Evolutionary conservation across 2,888 invertebrate genomes (phyloP).

Genomic region (Serrognathus titanus): DNA sequence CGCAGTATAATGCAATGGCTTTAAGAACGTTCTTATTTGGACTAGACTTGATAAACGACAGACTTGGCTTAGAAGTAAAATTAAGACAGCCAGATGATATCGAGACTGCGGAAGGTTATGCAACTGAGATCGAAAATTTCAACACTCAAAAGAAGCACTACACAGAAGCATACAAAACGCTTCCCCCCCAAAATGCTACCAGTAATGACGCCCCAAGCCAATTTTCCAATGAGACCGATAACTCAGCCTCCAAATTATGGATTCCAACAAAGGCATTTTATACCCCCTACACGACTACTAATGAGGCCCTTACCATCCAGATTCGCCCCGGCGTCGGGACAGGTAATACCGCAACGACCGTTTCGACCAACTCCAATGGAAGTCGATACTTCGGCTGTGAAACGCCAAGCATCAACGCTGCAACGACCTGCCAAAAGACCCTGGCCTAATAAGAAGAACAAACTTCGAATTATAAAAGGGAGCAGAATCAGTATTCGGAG

Average conservation of each 20-base stretch:
- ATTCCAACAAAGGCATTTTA: background rate
- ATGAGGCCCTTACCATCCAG: background rate
- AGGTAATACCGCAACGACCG: background rate
- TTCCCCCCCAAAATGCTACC: too few species aligned
- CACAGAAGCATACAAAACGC: background rate
- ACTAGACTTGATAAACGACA: background rate
- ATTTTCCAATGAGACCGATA: background rate
- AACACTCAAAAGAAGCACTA: background rate
- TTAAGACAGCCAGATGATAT: background rate
- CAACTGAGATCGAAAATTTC: background rate
- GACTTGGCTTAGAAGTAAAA: background rate
- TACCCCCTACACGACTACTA: background rate
- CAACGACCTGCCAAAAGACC: background rate
- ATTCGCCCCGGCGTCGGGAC: background rate
- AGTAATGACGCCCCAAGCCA: background rate
- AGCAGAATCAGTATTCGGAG: background rate
- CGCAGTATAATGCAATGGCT: background rate
- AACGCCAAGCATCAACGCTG: background rate
- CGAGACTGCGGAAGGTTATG: background rate
- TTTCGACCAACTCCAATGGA: slow-evolving; percentile 7
- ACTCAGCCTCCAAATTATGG: background rate
- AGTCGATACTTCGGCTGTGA: background rate
- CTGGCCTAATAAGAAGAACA: background rate
- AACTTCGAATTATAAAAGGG: too few species aligned
- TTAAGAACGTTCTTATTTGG: background rate